These are phyloP conservation scores for Didymodactylos carnosus DNA, from an alignment of 2,888 invertebrate species.

Conservation along the genomic window DNA sequence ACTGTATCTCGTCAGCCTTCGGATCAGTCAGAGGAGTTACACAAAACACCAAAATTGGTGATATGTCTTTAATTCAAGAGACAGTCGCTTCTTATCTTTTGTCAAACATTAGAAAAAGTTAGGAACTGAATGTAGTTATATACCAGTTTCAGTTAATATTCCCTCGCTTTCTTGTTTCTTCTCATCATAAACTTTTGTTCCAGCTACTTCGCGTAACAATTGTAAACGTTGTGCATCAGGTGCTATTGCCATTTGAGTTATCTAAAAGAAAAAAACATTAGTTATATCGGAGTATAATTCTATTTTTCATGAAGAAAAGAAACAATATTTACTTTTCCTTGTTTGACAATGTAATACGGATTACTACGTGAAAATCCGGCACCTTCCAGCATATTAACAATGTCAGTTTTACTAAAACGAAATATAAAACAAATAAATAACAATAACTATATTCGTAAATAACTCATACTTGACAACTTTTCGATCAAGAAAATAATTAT, in stretches of 20 bases:
- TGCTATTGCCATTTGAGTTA: conserved; percentile 98
- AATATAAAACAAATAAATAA: background rate
- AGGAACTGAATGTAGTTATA: too few relatives aligned
- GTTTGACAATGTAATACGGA: conserved; percentile 98
- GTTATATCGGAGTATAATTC: background rate
- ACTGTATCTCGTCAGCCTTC: too few relatives aligned
- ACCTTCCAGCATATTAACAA: conserved; percentile 87
- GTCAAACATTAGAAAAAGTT: too few relatives aligned
- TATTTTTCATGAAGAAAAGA: too few relatives aligned
- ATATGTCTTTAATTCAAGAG: too few relatives aligned
- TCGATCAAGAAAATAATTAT: conserved; percentile 95
- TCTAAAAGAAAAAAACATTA: conserved; percentile 39
- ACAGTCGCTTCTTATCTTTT: too few relatives aligned
- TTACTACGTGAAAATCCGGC: conserved; percentile 96
- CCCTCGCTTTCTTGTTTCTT: conserved; percentile 83
- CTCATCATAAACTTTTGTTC: conserved; percentile 76
- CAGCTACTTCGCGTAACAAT: conserved; percentile 80
- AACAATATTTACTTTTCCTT: conserved; percentile 76
- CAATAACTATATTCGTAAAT: background rate
- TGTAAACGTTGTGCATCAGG: conserved; percentile 88
- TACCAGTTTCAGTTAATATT: conserved; percentile 56
- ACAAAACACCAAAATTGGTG: too few relatives aligned
- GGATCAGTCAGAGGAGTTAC: too few relatives aligned
- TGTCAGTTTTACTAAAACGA: conserved; percentile 53
- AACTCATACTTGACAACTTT: conserved; percentile 62